Conservation (phyloP, 2,113 vertebrate species). For the Canis aureus region DNA sequence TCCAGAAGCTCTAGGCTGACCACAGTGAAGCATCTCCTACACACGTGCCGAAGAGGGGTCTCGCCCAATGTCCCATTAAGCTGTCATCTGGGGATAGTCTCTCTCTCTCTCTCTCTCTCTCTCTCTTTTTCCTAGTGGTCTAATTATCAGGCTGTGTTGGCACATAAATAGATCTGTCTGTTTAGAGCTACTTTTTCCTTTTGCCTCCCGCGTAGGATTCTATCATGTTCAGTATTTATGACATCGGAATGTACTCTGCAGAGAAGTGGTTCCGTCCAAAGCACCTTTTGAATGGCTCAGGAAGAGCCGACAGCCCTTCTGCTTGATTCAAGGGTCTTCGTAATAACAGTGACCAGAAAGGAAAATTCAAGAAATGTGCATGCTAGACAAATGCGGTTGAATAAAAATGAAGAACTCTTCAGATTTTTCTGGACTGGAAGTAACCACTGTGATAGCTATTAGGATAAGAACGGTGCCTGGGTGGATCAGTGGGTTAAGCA, state of each 20-base stretch:
- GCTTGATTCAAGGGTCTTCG: neutral
- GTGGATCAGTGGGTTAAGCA: neutral
- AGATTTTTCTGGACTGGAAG: neutral
- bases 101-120: neutral
- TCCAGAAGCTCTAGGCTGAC: neutral
- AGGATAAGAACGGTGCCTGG: neutral
- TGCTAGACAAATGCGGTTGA: neutral
- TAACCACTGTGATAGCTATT: neutral
- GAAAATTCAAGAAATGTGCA: slow-evolving; percentile 20
- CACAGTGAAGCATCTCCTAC: neutral
- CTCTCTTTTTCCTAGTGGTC: neutral
- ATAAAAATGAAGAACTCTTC: neutral
- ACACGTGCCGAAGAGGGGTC: neutral
- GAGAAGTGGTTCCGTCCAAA: neutral
- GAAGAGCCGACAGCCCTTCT: neutral
- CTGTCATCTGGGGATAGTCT: neutral
- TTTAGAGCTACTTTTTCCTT: neutral
- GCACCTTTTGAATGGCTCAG: neutral
- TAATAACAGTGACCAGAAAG: neutral
- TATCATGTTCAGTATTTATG: neutral
- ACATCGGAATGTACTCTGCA: neutral
- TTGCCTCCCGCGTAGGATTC: neutral
- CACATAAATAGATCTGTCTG: neutral
- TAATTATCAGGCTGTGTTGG: slow-evolving; percentile 27
- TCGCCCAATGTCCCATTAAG: neutral